phyloP scores from a whole-genome alignment of 1,140 invertebrate genomes.

The Pinna nobilis region DNA sequence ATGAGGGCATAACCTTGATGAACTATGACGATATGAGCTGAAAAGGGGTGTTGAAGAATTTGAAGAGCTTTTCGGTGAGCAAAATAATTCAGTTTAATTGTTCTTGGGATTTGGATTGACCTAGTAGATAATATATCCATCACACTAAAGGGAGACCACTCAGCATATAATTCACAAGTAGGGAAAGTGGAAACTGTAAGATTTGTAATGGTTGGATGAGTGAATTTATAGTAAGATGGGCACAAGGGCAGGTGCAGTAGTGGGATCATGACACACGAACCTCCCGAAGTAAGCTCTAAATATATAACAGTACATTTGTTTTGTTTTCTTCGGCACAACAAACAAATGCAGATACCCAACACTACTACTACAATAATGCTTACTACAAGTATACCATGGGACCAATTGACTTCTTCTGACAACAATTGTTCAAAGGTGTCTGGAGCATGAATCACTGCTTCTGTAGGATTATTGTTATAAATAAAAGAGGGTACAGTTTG shows the following conservation, averaged over 20 bases:
- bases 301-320: conserved; percentile 12
- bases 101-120: conserved; percentile 11
- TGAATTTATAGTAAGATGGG: conserved; percentile 32
- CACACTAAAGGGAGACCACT: conserved; percentile 22
- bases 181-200: conserved; percentile 11
- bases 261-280: conserved; percentile 20
- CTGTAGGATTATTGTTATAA: conserved; percentile 9
- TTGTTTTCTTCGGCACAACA: not conserved
- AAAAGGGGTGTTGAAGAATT: conserved; percentile 32
- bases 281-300: conserved; percentile 34
- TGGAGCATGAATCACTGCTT: not conserved
- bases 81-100: conserved; percentile 6
- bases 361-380: conserved; percentile 7
- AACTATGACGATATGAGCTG: conserved; percentile 18
- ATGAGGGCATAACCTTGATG: conserved; percentile 11
- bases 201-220: not conserved
- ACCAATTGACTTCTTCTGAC: conserved; percentile 19
- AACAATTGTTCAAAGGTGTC: conserved; percentile 3
- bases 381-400: conserved; percentile 18
- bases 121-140: conserved; percentile 21
- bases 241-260: conserved; percentile 31
- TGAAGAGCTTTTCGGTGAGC: conserved; percentile 5
- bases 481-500: conserved; percentile 23
- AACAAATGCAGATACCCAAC: not conserved
- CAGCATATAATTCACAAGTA: conserved; percentile 4